Conservation (phyloP, 2,113 vertebrate species). For the Cynocephalus volans region DNA sequence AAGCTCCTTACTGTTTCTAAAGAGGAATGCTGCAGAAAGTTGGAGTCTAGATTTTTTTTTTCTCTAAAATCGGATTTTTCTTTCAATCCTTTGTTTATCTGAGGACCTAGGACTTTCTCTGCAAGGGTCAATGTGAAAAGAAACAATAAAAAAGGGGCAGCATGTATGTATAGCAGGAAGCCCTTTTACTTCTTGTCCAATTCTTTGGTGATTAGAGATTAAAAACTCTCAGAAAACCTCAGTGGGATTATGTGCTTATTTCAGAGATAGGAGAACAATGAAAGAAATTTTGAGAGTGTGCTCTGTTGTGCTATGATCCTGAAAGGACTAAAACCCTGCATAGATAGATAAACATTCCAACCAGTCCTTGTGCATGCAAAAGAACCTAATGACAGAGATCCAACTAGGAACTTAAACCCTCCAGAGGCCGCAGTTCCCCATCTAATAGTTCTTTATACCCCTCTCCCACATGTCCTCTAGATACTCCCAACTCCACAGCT, state of each 20-base stretch:
- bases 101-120: not conserved
- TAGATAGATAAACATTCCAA: not conserved
- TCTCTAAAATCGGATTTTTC: not conserved
- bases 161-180: not conserved
- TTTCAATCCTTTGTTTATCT: constrained; percentile 20
- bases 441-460: not conserved
- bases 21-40: not conserved
- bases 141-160: not conserved
- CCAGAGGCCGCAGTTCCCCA: not conserved
- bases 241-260: not conserved
- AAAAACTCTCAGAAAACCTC: constrained; percentile 17
- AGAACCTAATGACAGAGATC: not conserved
- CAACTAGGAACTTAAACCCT: not conserved
- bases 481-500: not conserved
- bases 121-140: not conserved
- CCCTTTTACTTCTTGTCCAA: not conserved
- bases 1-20: not conserved
- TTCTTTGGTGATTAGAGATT: not conserved
- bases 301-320: not conserved
- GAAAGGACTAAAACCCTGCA: not conserved
- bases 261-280: not conserved
- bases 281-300: not conserved
- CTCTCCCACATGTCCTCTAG: not conserved
- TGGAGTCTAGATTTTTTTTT: not conserved
- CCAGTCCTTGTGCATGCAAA: not conserved